Evolutionary conservation across 2,113 vertebrate species (phyloP).

Genomic region (Laticauda colubrina): DNA sequence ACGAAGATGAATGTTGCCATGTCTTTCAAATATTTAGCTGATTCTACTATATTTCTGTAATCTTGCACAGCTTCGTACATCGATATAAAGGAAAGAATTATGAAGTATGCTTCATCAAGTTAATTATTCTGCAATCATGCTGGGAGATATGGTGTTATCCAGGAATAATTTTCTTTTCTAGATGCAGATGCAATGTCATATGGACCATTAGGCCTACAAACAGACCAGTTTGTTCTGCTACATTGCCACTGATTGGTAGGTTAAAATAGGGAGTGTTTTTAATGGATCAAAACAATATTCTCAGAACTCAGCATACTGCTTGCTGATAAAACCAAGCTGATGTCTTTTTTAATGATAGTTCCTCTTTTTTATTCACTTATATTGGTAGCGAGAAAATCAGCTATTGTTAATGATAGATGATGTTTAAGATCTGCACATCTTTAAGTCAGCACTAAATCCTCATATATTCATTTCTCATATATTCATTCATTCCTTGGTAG

Average conservation of each 20-base stretch:
- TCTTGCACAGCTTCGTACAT: not conserved
- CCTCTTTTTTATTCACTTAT: not conserved
- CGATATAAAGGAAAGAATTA: not conserved
- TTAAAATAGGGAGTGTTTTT: not conserved
- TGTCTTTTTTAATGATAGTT: not conserved
- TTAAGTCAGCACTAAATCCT: not conserved
- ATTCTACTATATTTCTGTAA: not conserved
- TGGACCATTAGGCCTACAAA: not conserved
- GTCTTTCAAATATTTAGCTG: not conserved
- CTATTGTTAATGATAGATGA: not conserved
- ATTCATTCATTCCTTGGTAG: not conserved
- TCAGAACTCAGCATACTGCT: not conserved
- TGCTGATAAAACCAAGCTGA: not conserved
- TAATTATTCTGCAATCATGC: not conserved
- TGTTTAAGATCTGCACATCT: not conserved
- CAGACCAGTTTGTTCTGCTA: no score
- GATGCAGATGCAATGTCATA: not conserved
- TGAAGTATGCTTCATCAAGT: not conserved
- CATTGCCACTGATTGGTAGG: not conserved
- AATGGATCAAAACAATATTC: not conserved
- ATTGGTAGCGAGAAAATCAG: not conserved
- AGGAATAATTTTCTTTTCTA: not conserved
- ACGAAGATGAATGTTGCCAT: not conserved
- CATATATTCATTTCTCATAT: not conserved
- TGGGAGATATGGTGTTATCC: not conserved